Conservation (phyloP, 2,888 invertebrate genomes). For the Fissipunctia ypsillon region DNA sequence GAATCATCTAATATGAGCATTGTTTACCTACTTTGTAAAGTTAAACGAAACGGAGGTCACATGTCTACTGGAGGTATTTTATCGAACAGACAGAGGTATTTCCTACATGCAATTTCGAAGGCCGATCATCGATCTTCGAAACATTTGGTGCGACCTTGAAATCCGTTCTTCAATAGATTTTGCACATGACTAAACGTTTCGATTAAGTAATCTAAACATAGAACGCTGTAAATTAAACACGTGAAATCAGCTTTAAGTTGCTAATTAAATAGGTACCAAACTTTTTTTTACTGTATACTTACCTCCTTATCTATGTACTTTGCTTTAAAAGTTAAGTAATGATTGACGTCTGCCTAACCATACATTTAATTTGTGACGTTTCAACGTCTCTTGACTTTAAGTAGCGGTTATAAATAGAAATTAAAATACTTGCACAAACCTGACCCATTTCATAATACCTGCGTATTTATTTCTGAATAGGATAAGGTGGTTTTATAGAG, state of each 20-base stretch:
- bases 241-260: not conserved
- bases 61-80: not conserved
- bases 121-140: slow-evolving; percentile 19
- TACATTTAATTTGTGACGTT: not conserved
- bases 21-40: not conserved
- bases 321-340: not conserved
- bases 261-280: not conserved
- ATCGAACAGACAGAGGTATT: not conserved
- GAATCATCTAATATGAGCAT: not conserved
- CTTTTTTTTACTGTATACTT: not conserved
- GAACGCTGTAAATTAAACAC: not conserved
- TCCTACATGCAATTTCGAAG: slow-evolving; percentile 19
- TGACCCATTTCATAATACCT: slow-evolving; percentile 10
- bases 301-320: not conserved
- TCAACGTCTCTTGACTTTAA: not conserved
- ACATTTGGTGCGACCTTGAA: slow-evolving; percentile 17
- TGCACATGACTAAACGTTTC: slow-evolving; percentile 3
- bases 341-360: not conserved
- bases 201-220: slow-evolving; percentile 16
- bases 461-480: slow-evolving; percentile 10
- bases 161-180: slow-evolving; percentile 27
- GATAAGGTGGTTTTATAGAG: slow-evolving; percentile 4
- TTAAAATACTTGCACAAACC: slow-evolving; percentile 4
- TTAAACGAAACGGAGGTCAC: not conserved
- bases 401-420: not conserved